phyloP scores from a whole-genome alignment of 2,113 vertebrate species.

The Pseudopodoces humilis region DNA sequence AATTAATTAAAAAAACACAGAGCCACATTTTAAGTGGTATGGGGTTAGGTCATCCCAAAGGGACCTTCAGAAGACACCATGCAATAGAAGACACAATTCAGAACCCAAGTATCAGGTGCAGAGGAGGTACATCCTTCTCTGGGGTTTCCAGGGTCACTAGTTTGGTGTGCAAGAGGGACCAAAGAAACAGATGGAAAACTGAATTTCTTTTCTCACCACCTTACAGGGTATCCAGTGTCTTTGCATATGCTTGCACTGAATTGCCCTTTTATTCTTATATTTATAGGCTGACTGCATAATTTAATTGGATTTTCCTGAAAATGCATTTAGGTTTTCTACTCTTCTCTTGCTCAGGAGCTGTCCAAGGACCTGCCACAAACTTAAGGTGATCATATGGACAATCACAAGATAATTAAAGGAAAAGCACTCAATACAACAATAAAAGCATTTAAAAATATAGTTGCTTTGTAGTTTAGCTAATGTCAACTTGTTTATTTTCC shows the following conservation, averaged over 20 bases:
- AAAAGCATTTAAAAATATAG: not conserved
- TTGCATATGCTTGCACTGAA: not conserved
- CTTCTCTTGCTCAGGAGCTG: not conserved
- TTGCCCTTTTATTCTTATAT: not conserved
- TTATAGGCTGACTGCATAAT: not conserved
- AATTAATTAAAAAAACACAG: not conserved
- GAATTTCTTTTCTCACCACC: not conserved
- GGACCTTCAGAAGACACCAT: rapidly evolving
- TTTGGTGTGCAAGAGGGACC: not conserved
- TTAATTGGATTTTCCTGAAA: not conserved
- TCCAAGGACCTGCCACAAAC: not conserved
- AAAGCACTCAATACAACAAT: not conserved
- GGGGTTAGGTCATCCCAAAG: not conserved
- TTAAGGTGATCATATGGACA: not conserved
- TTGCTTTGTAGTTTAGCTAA: not conserved
- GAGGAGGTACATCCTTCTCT: not conserved
- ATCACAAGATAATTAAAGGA: not conserved
- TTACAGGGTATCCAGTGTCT: not conserved
- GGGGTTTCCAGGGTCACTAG: not conserved
- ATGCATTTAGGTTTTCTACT: not conserved
- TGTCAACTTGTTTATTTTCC: not conserved
- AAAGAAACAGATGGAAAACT: not conserved
- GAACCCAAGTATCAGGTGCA: not conserved
- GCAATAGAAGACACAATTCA: rapidly evolving
- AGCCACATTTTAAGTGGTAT: not conserved